phyloP scores from a whole-genome alignment of 2,797 vertebrate genomes.

The Accipiter minullus region DNA sequence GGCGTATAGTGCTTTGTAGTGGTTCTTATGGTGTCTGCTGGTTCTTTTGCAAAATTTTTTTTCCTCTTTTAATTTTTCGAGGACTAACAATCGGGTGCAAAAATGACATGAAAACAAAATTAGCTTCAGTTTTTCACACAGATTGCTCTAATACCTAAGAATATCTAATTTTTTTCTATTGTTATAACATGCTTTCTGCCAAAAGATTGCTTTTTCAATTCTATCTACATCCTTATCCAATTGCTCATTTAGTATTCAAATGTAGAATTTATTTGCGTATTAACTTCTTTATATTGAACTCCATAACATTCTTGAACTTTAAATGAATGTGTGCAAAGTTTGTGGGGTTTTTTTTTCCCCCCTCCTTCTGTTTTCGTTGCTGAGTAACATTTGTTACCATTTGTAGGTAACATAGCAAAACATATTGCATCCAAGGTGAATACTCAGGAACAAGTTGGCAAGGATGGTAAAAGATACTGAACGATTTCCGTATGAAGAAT shows the following conservation, averaged over 20 bases:
- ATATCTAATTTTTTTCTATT: neutral
- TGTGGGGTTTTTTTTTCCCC: rapidly evolving
- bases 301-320: neutral
- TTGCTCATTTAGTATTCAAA: neutral
- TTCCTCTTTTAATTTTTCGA: neutral
- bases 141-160: neutral
- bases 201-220: neutral
- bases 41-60: neutral
- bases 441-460: neutral
- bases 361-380: neutral
- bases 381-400: neutral
- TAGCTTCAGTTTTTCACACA: neutral
- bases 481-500: neutral
- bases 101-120: neutral
- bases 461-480: neutral
- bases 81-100: neutral
- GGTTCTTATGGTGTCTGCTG: neutral
- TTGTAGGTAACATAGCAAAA: neutral
- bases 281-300: neutral
- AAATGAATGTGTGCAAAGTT: neutral
- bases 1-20: neutral
- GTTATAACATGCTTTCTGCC: neutral
- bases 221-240: neutral
- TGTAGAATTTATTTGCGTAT: neutral
- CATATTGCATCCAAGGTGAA: neutral